Percentiles rank a stretch among this genome's conserved stretches.
These are phyloP conservation scores for Drosophila ustulata DNA, from an alignment of 2,888 invertebrate species.

Conservation along the genomic window DNA sequence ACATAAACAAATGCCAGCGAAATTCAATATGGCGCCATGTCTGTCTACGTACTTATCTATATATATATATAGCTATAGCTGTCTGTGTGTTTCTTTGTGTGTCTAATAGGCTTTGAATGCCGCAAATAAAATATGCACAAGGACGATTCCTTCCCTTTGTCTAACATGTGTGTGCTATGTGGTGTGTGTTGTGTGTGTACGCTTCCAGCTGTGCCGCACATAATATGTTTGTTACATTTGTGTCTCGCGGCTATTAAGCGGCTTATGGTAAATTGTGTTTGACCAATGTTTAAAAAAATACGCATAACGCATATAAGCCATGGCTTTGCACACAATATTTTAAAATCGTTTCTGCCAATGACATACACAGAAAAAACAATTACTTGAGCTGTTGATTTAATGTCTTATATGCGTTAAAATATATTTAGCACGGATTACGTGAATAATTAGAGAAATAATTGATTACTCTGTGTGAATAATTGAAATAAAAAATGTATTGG, in stretches of 20 bases:
- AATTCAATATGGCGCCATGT: slow-evolving; percentile 71
- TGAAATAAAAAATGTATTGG: neutral
- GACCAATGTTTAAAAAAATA: slow-evolving; percentile 38
- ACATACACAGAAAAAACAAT: neutral
- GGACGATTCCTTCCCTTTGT: slow-evolving; percentile 21
- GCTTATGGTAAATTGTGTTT: slow-evolving; percentile 60
- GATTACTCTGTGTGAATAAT: too few relatives aligned
- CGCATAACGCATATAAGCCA: neutral
- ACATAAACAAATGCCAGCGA: slow-evolving; percentile 50
- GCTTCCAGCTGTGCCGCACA: slow-evolving; percentile 16
- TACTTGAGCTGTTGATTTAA: neutral
- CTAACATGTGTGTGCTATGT: slow-evolving; percentile 6
- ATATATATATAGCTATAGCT: neutral
- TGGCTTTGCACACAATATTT: neutral
- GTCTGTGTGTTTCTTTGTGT: slow-evolving; percentile 1
- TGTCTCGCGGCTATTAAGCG: slow-evolving; percentile 66
- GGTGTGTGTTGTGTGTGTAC: slow-evolving; percentile 8
- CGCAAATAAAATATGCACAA: slow-evolving; percentile 58
- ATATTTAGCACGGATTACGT: neutral
- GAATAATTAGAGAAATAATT: neutral
- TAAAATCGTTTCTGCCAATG: neutral
- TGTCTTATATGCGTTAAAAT: neutral
- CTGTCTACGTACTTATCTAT: too few relatives aligned
- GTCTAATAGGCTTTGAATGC: slow-evolving; percentile 61
- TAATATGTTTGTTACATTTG: slow-evolving; percentile 9